These are phyloP conservation scores for Sinocyclocheilus anophthalmus DNA, from an alignment of 2,113 vertebrate genomes.

Conservation along the genomic window DNA sequence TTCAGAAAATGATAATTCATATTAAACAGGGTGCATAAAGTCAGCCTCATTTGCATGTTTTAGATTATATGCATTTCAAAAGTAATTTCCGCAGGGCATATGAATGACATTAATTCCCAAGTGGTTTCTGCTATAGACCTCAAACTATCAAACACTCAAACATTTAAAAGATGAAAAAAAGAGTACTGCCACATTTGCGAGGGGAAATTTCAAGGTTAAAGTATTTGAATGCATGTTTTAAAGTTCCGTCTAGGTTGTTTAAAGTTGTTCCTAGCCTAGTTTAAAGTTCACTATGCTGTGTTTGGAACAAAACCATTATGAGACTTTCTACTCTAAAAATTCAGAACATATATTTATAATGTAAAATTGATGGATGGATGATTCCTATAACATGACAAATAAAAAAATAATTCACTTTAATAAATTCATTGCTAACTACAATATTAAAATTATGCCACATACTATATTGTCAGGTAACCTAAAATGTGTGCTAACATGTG, in stretches of 20 bases:
- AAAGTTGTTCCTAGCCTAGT: conserved; percentile 71
- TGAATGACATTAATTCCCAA: conserved; percentile 96
- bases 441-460: neutral
- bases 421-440: neutral
- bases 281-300: conserved; percentile 57
- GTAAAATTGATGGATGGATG: neutral
- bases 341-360: neutral
- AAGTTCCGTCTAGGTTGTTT: conserved; percentile 78
- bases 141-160: conserved; percentile 84
- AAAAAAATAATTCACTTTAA: no score
- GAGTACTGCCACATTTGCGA: conserved; percentile 74
- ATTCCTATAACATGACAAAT: neutral
- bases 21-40: conserved; percentile 99
- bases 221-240: conserved; percentile 79
- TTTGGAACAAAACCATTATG: conserved; percentile 25
- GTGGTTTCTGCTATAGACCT: conserved; percentile 84
- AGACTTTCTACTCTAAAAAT: neutral
- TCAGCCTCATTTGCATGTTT: conserved; percentile 98
- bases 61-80: conserved; percentile 99
- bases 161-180: conserved; percentile 81
- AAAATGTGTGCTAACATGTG: neutral
- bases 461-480: neutral
- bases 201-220: conserved; percentile 85
- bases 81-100: conserved; percentile 98
- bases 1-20: conserved; percentile 98